These are phyloP conservation scores for Gavia stellata DNA, from an alignment of 2,113 vertebrate genomes.

Conservation along the genomic window DNA sequence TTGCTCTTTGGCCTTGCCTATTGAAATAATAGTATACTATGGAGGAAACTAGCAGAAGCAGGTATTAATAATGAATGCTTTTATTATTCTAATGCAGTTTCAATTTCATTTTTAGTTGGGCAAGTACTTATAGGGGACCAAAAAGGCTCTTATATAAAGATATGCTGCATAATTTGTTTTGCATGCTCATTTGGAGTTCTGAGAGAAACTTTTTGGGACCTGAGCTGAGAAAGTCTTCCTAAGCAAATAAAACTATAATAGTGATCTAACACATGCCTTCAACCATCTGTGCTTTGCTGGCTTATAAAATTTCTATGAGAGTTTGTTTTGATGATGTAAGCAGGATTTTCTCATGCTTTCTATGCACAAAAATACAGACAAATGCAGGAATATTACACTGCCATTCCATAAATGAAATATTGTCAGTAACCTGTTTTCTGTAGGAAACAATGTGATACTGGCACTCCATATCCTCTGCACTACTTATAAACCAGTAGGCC, in stretches of 20 bases:
- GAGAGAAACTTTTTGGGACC: background rate
- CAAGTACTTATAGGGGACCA: background rate
- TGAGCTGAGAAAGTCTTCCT: background rate
- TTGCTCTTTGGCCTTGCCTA: background rate
- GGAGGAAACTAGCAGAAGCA: background rate
- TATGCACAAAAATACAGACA: background rate
- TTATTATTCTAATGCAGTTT: background rate
- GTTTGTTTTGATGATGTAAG: constrained; percentile 48
- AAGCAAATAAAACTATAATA: background rate
- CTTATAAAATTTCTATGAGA: constrained; percentile 38
- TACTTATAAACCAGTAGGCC: background rate
- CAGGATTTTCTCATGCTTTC: constrained; percentile 9
- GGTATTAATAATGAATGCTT: background rate
- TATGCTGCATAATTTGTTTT: background rate
- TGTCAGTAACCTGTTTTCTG: constrained; percentile 13
- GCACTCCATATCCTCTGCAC: background rate
- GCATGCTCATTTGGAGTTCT: background rate
- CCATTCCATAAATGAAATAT: background rate
- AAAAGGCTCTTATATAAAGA: background rate
- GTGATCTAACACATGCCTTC: constrained; percentile 18
- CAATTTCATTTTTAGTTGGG: background rate
- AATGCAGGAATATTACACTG: background rate
- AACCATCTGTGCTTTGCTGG: constrained; percentile 27
- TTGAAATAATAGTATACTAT: background rate
- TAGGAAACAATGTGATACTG: background rate